Percentiles rank a stretch among this genome's conserved stretches.
These are phyloP conservation scores for Carposina sasakii DNA, from an alignment of 1,140 invertebrate genomes.

Conservation along the genomic window DNA sequence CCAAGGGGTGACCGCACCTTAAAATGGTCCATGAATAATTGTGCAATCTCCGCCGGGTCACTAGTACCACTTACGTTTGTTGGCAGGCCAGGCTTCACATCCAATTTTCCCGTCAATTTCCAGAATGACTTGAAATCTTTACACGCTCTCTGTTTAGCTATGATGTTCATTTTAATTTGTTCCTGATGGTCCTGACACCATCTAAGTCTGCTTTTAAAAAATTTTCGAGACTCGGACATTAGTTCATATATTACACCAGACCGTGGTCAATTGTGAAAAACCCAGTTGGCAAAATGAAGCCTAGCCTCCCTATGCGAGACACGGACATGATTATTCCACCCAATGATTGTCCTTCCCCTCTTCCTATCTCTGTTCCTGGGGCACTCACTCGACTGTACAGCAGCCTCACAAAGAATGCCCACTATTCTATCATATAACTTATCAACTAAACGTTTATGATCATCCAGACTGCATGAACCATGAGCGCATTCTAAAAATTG, in stretches of 20 bases:
- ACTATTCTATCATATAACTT: conserved; percentile 1
- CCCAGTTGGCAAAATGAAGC: neutral
- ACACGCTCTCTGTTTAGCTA: neutral
- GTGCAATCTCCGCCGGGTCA: neutral
- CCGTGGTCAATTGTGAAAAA: neutral
- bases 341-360: neutral
- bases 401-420: neutral
- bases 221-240: neutral
- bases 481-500: neutral
- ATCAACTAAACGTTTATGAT: conserved; percentile 1
- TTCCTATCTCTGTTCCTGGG: neutral
- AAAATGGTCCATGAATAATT: conserved; percentile 1
- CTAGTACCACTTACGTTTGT: neutral
- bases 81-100: neutral
- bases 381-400: neutral
- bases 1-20: conserved; percentile 5
- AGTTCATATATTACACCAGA: neutral
- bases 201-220: neutral
- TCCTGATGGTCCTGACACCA: conserved; percentile 5
- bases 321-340: neutral
- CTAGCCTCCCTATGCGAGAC: neutral
- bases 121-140: conserved; percentile 1
- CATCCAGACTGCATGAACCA: neutral
- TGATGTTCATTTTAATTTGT: conserved; percentile 4
- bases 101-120: neutral